Conservation (phyloP, 2,113 vertebrate species). For the Phylloscopus trochiloides region DNA sequence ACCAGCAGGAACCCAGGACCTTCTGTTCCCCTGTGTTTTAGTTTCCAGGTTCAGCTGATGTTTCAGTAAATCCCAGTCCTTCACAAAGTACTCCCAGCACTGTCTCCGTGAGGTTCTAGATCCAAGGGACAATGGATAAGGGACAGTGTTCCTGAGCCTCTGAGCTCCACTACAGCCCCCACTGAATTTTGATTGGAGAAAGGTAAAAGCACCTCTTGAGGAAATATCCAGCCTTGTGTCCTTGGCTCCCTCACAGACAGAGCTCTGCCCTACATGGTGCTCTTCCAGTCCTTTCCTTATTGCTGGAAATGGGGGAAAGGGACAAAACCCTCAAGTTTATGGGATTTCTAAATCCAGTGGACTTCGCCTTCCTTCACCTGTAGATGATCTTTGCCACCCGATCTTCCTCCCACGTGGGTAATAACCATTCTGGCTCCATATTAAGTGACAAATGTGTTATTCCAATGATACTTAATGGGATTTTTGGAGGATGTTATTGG, state of each 20-base stretch:
- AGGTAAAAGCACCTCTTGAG: fast-evolving
- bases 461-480: background rate
- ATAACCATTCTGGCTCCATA: background rate
- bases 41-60: background rate
- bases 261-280: background rate
- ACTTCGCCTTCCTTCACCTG: background rate
- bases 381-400: background rate
- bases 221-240: background rate
- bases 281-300: background rate
- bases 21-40: background rate
- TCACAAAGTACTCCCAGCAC: background rate
- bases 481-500: background rate
- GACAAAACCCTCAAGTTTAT: background rate
- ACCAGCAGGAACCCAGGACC: background rate
- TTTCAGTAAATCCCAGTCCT: background rate
- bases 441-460: background rate
- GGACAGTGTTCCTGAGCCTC: background rate
- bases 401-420: background rate
- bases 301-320: background rate
- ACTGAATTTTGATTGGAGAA: background rate
- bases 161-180: background rate
- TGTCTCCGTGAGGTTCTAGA: background rate
- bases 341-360: background rate
- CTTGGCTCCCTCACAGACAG: background rate
- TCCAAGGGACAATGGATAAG: background rate